Percentiles rank a stretch among this genome's conserved stretches.
Evolutionary conservation across 2,888 invertebrate species (phyloP).

Genomic region (Thecocarcelia acutangulata): DNA sequence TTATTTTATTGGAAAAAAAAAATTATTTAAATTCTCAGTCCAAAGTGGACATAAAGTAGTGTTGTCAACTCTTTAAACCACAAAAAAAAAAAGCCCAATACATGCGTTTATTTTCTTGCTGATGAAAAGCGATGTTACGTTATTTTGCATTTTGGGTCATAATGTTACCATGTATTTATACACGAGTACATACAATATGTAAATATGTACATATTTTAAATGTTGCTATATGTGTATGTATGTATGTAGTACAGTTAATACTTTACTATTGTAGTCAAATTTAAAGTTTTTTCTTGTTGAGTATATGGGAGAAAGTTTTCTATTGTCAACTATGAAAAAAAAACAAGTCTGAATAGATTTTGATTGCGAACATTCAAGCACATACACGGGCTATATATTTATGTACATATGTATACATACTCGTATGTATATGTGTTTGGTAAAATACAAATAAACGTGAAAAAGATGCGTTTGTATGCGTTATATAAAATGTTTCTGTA

Average conservation of each 20-base stretch:
- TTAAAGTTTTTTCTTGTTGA: constrained; percentile 39
- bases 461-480: background rate
- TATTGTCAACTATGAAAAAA: constrained; percentile 21
- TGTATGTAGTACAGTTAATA: constrained; percentile 57
- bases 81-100: no score
- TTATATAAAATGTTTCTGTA: background rate
- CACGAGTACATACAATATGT: no score
- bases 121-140: no score
- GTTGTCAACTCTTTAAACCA: no score
- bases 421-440: no score
- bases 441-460: background rate
- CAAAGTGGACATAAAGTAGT: no score
- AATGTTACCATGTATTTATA: no score
- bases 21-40: no score
- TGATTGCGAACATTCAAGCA: no score
- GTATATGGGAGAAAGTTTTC: constrained; percentile 62
- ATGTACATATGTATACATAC: background rate
- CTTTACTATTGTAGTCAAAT: constrained; percentile 61
- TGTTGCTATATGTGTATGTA: constrained; percentile 17
- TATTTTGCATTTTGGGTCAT: no score
- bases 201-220: background rate
- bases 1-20: no score
- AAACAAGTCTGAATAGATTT: constrained; percentile 5
- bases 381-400: background rate
- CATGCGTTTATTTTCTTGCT: no score